phyloP scores from a whole-genome alignment of 2,888 invertebrate species.

The Andrena fulva region DNA sequence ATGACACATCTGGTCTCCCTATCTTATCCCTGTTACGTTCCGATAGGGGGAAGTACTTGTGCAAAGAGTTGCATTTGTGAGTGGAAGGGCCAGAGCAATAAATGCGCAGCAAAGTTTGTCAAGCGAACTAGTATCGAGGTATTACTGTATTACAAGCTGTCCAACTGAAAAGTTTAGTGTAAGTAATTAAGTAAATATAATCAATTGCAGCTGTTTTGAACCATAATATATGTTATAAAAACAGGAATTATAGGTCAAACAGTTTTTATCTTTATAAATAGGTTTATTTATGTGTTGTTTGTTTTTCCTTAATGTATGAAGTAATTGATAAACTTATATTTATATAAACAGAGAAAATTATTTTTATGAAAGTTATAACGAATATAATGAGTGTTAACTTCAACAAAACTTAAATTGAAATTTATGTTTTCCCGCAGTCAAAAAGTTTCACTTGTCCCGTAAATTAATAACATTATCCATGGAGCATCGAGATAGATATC shows the following conservation, averaged over 20 bases:
- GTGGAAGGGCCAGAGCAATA: no score
- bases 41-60: no score
- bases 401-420: neutral
- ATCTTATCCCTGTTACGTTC: no score
- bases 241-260: neutral
- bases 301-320: neutral
- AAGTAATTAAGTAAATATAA: constrained; percentile 5
- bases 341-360: neutral
- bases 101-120: no score
- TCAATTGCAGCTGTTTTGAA: constrained; percentile 1
- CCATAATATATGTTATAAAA: constrained; percentile 4
- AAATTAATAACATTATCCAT: neutral
- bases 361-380: neutral
- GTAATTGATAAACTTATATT: neutral
- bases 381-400: neutral
- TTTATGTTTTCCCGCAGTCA: neutral
- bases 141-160: neutral
- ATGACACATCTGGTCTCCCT: no score
- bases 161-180: neutral
- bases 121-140: no score
- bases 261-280: no score
- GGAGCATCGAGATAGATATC: neutral
- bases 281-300: neutral
- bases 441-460: neutral
- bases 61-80: no score